Evolutionary conservation across 2,888 invertebrate genomes (phyloP).

Genomic region (Eupithecia subumbrata): DNA sequence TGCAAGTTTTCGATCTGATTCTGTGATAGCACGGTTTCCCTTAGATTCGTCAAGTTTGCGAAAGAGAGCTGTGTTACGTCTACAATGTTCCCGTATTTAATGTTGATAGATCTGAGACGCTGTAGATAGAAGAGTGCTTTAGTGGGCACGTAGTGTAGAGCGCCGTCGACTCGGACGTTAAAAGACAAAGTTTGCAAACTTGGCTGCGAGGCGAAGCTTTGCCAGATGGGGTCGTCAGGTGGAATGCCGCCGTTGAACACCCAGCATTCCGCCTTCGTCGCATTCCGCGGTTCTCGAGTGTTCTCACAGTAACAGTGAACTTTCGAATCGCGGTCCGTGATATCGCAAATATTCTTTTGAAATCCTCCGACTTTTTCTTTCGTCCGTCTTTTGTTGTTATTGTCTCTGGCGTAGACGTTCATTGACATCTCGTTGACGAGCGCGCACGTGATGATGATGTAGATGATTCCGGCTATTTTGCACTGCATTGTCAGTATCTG

Average conservation of each 20-base stretch:
- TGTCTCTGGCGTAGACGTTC: conserved; percentile 74
- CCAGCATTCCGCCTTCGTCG: conserved; percentile 90
- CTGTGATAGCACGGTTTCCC: conserved; percentile 86
- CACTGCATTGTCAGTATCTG: conserved; percentile 76
- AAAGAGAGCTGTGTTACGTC: conserved; percentile 89
- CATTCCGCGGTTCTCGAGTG: conserved; percentile 80
- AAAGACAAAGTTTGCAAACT: conserved; percentile 88
- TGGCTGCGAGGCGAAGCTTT: conserved; percentile 88
- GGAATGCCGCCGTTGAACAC: conserved; percentile 88
- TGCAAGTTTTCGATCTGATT: conserved; percentile 88
- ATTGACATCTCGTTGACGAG: conserved; percentile 79
- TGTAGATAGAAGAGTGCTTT: conserved; percentile 87
- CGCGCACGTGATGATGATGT: conserved; percentile 74
- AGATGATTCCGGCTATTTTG: conserved; percentile 71
- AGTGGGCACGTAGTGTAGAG: conserved; percentile 88
- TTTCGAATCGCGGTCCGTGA: conserved; percentile 81
- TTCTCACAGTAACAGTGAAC: conserved; percentile 88
- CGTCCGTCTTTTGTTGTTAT: conserved; percentile 71
- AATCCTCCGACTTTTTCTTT: conserved; percentile 80
- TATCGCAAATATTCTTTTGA: conserved; percentile 84
- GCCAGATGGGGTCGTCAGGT: conserved; percentile 89
- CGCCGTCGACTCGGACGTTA: conserved; percentile 87
- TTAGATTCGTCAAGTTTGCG: conserved; percentile 88
- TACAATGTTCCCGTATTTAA: conserved; percentile 89
- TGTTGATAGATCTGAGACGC: conserved; percentile 86